Base-by-base conservation (phyloP, 2,113 vertebrate species). In the Cisticola juncidis region DNA sequence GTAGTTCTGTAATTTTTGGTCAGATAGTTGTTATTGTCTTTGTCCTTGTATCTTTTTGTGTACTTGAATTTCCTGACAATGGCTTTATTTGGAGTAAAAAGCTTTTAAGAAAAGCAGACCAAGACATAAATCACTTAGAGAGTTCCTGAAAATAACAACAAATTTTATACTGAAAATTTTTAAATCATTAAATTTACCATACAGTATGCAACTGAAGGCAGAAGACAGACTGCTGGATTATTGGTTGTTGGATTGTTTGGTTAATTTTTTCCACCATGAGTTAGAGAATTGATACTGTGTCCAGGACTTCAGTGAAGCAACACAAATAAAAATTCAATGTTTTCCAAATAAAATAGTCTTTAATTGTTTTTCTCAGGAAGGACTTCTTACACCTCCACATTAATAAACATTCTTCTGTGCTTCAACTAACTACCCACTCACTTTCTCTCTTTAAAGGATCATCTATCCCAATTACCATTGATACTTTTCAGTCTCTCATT, bases 401-500 rank as follows among this genome's bases (percentile, higher is more conserved):
- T 96, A 93, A 96, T 95, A 96, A 96, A 51, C 86, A 89, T 96
- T 92, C 82, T 92, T 93, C 69, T 95, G 38, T 79, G 64, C 64
- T 88, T 95, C 79, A 94, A 22, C 77, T 80, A 62, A 57, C 86
- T 92, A 76, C 91, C 95, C 87, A 95, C 97, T 94, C 94, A 80
- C 71, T 96, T 83, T 90, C n/a, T 83, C 60, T 89, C 64, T 95
- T 87, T 73, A 88, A 92, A 95, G 76, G 94, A 92, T 88, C 1
- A 31, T 26, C 91, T 93, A 33, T 88, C 86, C 93, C 94, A 88
- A 81, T 88, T 95, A 92, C 71, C 93, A 95, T 90, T 94, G 95
- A 96, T 86, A 84, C 87, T 97, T 97, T 95, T 94, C 50, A 69
- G 93, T 95, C 45, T 93, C 64, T 92, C 86, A 94, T 96, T 95